A percentile compares a stretch with the other conserved stretches of the same genome.
phyloP scores from a whole-genome alignment of 2,888 invertebrate species.

The Parapristionchus giblindavisi region DNA sequence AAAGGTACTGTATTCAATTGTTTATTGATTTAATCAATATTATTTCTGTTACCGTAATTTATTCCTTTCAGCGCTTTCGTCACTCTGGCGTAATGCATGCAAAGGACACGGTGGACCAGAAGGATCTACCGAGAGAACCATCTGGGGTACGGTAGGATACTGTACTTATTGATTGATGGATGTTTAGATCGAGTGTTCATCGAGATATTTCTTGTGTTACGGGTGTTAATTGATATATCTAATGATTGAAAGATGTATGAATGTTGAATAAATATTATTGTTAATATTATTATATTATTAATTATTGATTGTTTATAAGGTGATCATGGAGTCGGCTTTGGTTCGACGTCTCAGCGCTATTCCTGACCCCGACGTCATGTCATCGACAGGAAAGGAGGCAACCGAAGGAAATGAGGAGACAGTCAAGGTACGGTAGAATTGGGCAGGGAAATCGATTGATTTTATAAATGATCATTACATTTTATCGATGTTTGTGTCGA shows the following conservation, averaged over 20 bases:
- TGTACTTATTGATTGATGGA: too few relatives aligned
- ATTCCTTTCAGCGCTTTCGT: constrained; percentile 8
- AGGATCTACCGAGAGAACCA: constrained; percentile 6
- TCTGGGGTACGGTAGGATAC: constrained; percentile 21
- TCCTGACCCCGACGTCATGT: neutral
- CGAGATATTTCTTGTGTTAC: too few relatives aligned
- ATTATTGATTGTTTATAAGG: neutral
- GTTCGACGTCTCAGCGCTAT: constrained; percentile 4
- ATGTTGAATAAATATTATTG: neutral
- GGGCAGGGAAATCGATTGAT: too few relatives aligned
- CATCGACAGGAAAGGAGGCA: too few relatives aligned
- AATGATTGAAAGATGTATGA: too few relatives aligned
- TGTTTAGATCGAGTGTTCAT: too few relatives aligned
- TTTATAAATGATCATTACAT: too few relatives aligned
- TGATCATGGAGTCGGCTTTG: neutral
- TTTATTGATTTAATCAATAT: neutral
- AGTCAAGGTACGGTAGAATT: too few relatives aligned
- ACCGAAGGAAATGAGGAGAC: too few relatives aligned
- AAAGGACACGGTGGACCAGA: constrained; percentile 1
- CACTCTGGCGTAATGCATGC: neutral
- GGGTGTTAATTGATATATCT: too few relatives aligned
- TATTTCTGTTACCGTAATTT: neutral
- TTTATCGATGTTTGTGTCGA: too few relatives aligned
- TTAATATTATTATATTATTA: neutral
- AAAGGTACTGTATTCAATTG: neutral